Conservation (phyloP, 2,888 invertebrate genomes). For the Cephalotes varians region DNA sequence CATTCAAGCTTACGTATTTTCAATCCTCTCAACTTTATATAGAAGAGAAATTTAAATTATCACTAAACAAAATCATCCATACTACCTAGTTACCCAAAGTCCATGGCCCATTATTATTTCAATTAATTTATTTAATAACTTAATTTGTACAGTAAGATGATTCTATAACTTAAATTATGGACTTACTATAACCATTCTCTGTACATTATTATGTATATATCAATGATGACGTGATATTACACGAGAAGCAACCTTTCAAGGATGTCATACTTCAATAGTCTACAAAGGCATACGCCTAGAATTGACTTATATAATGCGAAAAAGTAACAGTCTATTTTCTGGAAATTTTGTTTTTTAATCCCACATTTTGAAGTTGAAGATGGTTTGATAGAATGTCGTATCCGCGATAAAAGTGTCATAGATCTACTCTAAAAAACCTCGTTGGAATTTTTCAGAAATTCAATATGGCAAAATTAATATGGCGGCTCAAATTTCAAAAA, state of each 20-base stretch:
- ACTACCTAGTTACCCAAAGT: accelerated
- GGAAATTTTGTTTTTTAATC: too few relatives aligned
- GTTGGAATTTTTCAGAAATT: too few relatives aligned
- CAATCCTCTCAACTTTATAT: conserved; percentile 89
- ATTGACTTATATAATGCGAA: too few relatives aligned
- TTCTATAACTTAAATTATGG: conserved; percentile 84
- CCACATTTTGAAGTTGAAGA: too few relatives aligned
- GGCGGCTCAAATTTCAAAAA: too few relatives aligned
- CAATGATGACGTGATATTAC: too few relatives aligned
- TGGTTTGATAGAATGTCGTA: too few relatives aligned
- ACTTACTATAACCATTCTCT: conserved; percentile 83
- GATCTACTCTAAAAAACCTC: too few relatives aligned
- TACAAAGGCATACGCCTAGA: too few relatives aligned
- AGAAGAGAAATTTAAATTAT: conserved; percentile 87
- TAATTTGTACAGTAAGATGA: not conserved
- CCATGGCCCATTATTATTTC: not conserved
- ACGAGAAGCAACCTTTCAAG: conserved; percentile 76
- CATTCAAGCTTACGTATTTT: conserved; percentile 90
- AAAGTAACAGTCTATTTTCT: too few relatives aligned
- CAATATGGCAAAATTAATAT: too few relatives aligned
- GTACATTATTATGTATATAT: conserved; percentile 75
- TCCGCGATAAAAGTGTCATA: too few relatives aligned
- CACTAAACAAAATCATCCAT: not conserved
- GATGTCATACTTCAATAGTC: conserved; percentile 65
- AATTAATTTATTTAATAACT: not conserved